Evolutionary conservation across 2,113 vertebrate genomes (phyloP), one percentile per base, ranked within the genome.

Genomic region (Ranitomeya imitator): DNA sequence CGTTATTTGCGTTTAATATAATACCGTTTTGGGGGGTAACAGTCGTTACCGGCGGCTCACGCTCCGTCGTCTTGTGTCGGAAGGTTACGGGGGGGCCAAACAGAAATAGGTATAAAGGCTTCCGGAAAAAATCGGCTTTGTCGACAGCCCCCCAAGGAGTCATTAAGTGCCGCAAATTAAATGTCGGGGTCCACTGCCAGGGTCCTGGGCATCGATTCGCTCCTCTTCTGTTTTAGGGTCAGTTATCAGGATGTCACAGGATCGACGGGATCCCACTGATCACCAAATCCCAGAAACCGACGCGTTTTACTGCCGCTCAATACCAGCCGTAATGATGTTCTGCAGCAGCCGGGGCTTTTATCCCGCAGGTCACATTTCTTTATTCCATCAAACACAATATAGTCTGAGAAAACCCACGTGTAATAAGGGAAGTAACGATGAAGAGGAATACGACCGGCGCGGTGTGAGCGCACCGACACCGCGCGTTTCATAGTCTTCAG

Each of bases 1-100:
- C 61, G 52, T 81, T 59, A 69, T n/a, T 67, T 59, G 55, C 6
- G 13, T 63, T 77, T 88, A 88, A 77, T 88, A 45, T 83, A 74
- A 83, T 83, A 77, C 37, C 31, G 63, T 12, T 69, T 60, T 69
- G 23, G 21, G 81, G 21, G 21, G 21, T 21, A 51, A 65, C 15
- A 0, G 45, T 12, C 80, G 65, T 83, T 83, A 65, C 51, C 19
- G n/a, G 37, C 11, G 15, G 63, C 60, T 65, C 80, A 51, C 80
- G 15, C 31, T 37, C 26, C 69, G 23, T 23, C 16, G 14, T 31
- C 54, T 59, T 61, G 79, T 26, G 10, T 37, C 16, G 11, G 7
- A 61, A 61, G 26, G 31, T 18, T 45, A 10, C 12, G 60, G 80
- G 26, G 80, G 26, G 9, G 8, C 9, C 37, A 3, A 45, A 45